Evolutionary conservation across 2,888 invertebrate genomes (phyloP).

Genomic region (Biston betularia): DNA sequence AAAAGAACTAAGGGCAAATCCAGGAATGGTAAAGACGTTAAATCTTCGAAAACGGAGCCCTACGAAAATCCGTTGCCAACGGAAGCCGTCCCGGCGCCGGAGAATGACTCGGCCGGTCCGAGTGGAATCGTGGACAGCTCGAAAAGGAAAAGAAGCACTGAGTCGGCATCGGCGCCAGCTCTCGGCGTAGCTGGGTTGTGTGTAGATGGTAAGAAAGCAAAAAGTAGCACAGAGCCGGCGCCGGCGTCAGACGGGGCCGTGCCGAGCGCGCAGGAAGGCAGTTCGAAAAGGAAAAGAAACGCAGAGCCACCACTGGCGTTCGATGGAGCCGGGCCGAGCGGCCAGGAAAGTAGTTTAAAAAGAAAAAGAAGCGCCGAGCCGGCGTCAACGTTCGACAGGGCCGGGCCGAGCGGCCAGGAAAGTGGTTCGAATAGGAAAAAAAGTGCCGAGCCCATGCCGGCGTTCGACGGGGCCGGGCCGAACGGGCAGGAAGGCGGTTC

Average conservation of each 20-base stretch:
- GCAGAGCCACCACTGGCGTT: background rate
- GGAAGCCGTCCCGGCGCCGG: background rate
- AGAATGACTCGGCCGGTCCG: background rate
- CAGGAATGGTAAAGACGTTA: constrained; percentile 41
- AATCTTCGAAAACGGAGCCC: constrained; percentile 22
- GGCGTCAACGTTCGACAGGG: background rate
- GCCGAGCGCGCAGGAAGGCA: background rate
- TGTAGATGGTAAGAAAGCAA: background rate
- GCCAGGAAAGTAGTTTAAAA: background rate
- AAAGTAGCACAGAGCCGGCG: background rate
- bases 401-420: background rate
- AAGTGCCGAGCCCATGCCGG: background rate
- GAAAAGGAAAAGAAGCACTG: background rate
- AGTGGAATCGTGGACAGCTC: background rate
- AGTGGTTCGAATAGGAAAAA: background rate
- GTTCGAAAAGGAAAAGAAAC: background rate
- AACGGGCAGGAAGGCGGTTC: background rate
- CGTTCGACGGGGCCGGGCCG: background rate
- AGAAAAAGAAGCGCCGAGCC: background rate
- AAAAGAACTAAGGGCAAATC: constrained; percentile 37
- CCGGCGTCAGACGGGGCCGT: background rate
- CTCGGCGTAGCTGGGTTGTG: background rate
- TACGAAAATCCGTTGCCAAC: background rate
- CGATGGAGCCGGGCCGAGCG: background rate
- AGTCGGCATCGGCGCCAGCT: too few species aligned